These are phyloP conservation scores for Tetragonula clypearis DNA, from an alignment of 1,140 invertebrate species.

Conservation along the genomic window DNA sequence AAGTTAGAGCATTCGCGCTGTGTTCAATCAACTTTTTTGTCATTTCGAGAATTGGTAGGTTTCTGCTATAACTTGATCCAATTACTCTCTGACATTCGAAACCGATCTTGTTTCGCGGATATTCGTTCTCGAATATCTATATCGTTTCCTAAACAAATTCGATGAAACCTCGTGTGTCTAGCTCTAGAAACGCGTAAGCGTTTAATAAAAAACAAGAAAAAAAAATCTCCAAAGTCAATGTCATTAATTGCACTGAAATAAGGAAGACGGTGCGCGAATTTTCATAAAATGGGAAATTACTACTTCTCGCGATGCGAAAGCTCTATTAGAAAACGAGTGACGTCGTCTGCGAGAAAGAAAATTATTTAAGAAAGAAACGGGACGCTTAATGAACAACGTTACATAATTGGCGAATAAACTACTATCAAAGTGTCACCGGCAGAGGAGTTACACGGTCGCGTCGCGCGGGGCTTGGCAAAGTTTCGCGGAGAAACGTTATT, in stretches of 20 bases:
- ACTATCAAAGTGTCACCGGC: constrained; percentile 52
- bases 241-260: not conserved
- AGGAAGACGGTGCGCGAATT: not conserved
- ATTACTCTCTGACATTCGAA: too few species aligned
- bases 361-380: not conserved
- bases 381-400: constrained; percentile 1
- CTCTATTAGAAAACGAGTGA: not conserved
- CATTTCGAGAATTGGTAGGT: too few species aligned
- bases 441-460: constrained; percentile 12
- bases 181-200: too few species aligned
- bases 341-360: not conserved
- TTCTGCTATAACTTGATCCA: too few species aligned
- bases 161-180: too few species aligned
- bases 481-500: constrained; percentile 40
- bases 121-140: not conserved
- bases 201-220: too few species aligned
- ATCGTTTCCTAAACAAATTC: not conserved
- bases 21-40: too few species aligned
- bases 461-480: constrained; percentile 19
- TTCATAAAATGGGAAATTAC: not conserved
- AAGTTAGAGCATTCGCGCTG: too few species aligned
- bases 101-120: not conserved
- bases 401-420: constrained; percentile 40
- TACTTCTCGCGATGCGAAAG: too few species aligned
- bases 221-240: not conserved